A percentile compares a stretch with the other conserved stretches of the same genome.
These are phyloP conservation scores for Latrodectus hesperus DNA, from an alignment of 2,888 invertebrate species.

Conservation along the genomic window DNA sequence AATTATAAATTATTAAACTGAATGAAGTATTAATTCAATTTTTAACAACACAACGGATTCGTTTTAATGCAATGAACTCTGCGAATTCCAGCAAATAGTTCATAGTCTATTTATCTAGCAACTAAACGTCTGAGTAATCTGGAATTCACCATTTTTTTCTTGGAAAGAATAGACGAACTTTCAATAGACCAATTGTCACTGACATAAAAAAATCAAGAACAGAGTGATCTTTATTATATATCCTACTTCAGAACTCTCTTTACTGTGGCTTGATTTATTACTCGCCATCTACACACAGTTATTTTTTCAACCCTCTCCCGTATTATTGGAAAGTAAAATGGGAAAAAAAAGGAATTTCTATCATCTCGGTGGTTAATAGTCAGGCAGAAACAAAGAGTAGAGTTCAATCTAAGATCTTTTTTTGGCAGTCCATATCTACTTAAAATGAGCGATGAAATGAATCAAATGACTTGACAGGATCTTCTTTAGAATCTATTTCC, in stretches of 20 bases:
- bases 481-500: slow-evolving; percentile 1
- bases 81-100: no score
- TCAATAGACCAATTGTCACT: slow-evolving; percentile 1
- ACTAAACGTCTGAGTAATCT: neutral
- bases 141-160: neutral
- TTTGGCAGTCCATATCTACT: slow-evolving; percentile 18
- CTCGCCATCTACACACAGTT: slow-evolving; percentile 18
- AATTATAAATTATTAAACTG: no score
- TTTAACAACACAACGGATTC: no score
- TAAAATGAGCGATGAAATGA: slow-evolving; percentile 48
- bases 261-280: slow-evolving; percentile 38
- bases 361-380: slow-evolving; percentile 22
- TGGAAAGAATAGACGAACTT: neutral
- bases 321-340: slow-evolving; percentile 18
- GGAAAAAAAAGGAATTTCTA: slow-evolving; percentile 1
- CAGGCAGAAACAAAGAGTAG: slow-evolving; percentile 47
- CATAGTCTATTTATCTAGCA: no score
- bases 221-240: neutral
- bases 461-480: slow-evolving; percentile 38
- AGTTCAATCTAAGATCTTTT: slow-evolving; percentile 25
- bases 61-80: no score
- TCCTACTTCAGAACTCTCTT: slow-evolving; percentile 3
- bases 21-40: no score
- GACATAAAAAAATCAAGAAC: slow-evolving; percentile 1
- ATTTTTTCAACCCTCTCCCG: slow-evolving; percentile 9